Percentiles rank a stretch among this genome's conserved stretches.
Evolutionary conservation across 2,888 invertebrate species (phyloP).

Genomic region (Apodemia hepburni): DNA sequence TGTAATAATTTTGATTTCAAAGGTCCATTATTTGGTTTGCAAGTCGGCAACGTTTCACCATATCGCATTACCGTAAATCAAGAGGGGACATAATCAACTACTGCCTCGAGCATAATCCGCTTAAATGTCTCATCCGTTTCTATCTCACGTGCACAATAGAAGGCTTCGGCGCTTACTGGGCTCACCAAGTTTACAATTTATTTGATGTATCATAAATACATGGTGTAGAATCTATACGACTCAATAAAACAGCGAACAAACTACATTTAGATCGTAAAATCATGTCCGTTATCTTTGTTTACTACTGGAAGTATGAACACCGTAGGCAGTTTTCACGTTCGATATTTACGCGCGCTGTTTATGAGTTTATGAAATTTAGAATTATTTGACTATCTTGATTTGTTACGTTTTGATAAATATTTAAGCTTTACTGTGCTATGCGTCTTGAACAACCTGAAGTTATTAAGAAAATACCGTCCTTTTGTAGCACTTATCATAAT

Average conservation of each 20-base stretch:
- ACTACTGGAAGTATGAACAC: constrained; percentile 46
- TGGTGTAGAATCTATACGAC: constrained; percentile 43
- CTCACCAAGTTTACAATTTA: constrained; percentile 39
- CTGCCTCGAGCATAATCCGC: constrained; percentile 63
- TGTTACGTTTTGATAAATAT: constrained; percentile 40
- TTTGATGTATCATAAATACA: constrained; percentile 42
- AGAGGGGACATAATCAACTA: constrained; percentile 69
- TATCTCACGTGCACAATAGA: constrained; percentile 64
- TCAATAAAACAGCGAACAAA: constrained; percentile 52
- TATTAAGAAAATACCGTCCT: no score
- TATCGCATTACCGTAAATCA: constrained; percentile 76
- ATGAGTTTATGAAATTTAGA: constrained; percentile 20
- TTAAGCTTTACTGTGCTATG: no score
- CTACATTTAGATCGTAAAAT: constrained; percentile 50
- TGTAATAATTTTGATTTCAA: constrained; percentile 44
- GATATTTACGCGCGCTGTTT: constrained; percentile 30
- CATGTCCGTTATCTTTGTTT: constrained; percentile 50
- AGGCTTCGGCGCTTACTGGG: constrained; percentile 46
- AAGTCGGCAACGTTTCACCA: constrained; percentile 49
- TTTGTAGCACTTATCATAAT: no score
- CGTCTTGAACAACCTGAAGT: no score
- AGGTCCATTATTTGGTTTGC: constrained; percentile 57
- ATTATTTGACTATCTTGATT: constrained; percentile 22
- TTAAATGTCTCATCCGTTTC: constrained; percentile 68
- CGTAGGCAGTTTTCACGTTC: constrained; percentile 30